These are phyloP conservation scores for Diacarnus erythraeanus DNA, from an alignment of 37 sponge, comb jelly and placozoan genomes.

Conservation along the genomic window DNA sequence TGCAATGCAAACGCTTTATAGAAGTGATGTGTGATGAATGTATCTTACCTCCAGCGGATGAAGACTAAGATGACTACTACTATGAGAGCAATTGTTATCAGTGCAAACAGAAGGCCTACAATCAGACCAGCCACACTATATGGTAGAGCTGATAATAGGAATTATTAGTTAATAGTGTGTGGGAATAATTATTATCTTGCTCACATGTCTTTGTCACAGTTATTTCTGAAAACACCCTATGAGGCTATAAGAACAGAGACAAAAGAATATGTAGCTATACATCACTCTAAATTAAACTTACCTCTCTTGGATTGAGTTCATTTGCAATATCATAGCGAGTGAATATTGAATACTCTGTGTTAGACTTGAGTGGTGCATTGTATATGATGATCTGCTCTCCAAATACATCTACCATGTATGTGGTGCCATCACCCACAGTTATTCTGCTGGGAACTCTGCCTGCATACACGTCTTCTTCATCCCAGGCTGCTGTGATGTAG, in stretches of 20 bases:
- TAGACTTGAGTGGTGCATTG: conserved; percentile 6
- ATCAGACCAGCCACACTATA: conserved; percentile 18
- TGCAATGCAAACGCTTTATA: too few relatives aligned
- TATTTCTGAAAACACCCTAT: not conserved
- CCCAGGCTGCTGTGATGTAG: conserved; percentile 59
- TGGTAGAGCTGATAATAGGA: conserved; percentile 2
- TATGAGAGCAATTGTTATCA: conserved; percentile 4
- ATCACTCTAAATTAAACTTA: not conserved
- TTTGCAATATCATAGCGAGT: conserved; percentile 16
- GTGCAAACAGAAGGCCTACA: conserved; percentile 15
- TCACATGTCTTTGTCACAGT: not conserved
- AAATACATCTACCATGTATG: not conserved
- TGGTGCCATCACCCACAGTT: conserved; percentile 33
- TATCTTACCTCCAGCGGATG: not conserved
- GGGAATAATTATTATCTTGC: not conserved
- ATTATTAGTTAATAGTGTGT: not conserved
- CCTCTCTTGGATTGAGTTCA: not conserved
- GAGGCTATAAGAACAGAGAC: not conserved
- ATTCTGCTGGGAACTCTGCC: conserved; percentile 12
- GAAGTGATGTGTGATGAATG: too few relatives aligned
- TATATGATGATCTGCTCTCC: not conserved
- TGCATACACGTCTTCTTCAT: not conserved
- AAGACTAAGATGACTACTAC: not conserved
- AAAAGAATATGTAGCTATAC: not conserved
- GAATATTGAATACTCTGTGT: conserved; percentile 26